phyloP scores from a whole-genome alignment of 1,140 invertebrate genomes.

The Acromyrmex heyeri region DNA sequence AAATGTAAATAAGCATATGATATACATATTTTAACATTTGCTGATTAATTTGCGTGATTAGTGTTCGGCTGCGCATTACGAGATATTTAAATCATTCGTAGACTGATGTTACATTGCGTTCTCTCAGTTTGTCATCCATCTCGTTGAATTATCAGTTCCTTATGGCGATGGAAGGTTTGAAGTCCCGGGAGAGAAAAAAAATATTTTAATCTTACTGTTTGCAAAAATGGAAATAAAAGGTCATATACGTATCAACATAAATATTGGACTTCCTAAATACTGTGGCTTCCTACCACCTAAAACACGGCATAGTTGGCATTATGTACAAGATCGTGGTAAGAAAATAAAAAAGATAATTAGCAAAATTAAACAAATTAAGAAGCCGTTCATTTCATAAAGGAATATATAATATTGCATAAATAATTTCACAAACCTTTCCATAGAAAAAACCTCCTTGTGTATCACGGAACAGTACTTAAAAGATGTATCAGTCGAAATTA shows the following conservation, averaged over 20 bases:
- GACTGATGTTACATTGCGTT: conserved; percentile 64
- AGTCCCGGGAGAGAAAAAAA: not conserved
- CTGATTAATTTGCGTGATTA: conserved; percentile 32
- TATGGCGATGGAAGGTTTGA: not conserved
- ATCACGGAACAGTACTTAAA: not conserved
- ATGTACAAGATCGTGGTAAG: conserved; percentile 7
- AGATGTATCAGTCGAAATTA: not conserved
- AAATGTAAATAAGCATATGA: conserved; percentile 42
- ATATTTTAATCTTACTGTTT: not conserved
- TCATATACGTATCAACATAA: not conserved
- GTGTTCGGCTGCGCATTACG: conserved; percentile 34
- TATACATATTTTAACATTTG: conserved; percentile 36
- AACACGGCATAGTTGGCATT: not conserved
- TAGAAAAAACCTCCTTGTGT: not conserved
- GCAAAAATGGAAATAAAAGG: conserved; percentile 8
- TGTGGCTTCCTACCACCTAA: conserved; percentile 1
- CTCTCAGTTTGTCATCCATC: not conserved
- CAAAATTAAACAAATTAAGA: not conserved
- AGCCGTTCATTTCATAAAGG: not conserved
- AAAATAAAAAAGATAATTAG: conserved; percentile 19
- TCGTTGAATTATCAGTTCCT: conserved; percentile 1
- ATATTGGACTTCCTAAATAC: conserved; percentile 34
- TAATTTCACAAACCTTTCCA: not conserved
- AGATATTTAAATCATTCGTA: conserved; percentile 9
- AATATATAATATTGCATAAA: conserved; percentile 9